Base-by-base conservation (phyloP, 1,140 invertebrate species). In the Drosophila kurseongensis region DNA sequence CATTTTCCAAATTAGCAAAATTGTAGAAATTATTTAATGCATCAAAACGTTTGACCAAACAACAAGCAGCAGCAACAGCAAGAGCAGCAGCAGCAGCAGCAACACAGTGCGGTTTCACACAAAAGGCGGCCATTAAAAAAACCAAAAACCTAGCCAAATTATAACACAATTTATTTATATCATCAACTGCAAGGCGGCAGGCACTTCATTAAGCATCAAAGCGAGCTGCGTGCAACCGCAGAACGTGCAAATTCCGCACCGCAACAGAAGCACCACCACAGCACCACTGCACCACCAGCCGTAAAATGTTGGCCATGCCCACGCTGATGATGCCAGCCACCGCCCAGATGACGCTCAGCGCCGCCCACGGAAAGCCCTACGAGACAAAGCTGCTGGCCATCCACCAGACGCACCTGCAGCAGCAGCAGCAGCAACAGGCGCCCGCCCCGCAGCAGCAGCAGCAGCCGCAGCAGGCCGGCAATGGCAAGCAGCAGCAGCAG, bases 321-420 rank as follows among this genome's bases (percentile, higher is more conserved):
- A 92, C 91, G 61, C 78, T 92, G 55, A 92, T 92, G 91, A 92
- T 92, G 91, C 91, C 91, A 78, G 91, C 91, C 66, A 91, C 91
- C 63, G 91, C 91, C 77, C 91, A 92, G 74, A 92, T 92, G 91
- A 89, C 91, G 78, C 86, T 92, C 68, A 91, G 91, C 55, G 86
- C 80, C 54, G 75, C 82, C 65, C 81, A 85, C 61, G 77, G 67
- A 51, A 92, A 92, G 75, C 91, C 91, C 38, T 92, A 92, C 45
- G 91, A 92, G 78, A 92, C 91, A 36, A 92, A 92, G 75, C 67
- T 92, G 57, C 60, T 92, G 75, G 91, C 91, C 62, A 92, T 92
- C 56, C 91, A 92, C 77, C 91, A 92, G 74, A 90, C 91, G 76
- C 91, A 92, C 40, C 41, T 91, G 59, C 91, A 90, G 63, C 90